A percentile compares a stretch with the other conserved stretches of the same genome.
phyloP scores from a whole-genome alignment of 2,888 invertebrate genomes.

The Petrolisthes manimaculis region DNA sequence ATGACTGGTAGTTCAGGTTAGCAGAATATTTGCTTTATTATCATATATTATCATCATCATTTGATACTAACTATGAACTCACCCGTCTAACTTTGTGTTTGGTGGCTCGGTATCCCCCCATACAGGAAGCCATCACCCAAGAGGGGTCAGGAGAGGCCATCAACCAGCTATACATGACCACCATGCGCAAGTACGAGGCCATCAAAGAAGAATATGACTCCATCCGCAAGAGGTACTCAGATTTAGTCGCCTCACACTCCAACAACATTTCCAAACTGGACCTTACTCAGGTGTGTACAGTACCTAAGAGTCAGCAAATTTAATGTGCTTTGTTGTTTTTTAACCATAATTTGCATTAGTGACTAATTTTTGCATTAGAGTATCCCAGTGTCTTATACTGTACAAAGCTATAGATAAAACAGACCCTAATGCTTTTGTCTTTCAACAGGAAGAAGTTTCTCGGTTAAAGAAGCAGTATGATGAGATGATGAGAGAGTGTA shows the following conservation, averaged over 20 bases:
- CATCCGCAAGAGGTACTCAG: slow-evolving; percentile 82
- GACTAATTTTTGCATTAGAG: too few species aligned
- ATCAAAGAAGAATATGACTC: slow-evolving; percentile 85
- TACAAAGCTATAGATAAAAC: not conserved
- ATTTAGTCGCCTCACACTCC: slow-evolving; percentile 81
- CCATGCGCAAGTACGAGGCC: slow-evolving; percentile 81
- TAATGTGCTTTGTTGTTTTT: not conserved
- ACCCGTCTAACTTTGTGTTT: not conserved
- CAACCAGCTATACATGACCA: slow-evolving; percentile 73
- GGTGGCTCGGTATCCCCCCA: not conserved
- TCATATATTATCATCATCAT: too few species aligned
- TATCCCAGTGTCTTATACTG: not conserved
- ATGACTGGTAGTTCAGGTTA: too few species aligned
- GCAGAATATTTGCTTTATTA: too few species aligned
- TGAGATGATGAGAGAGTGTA: slow-evolving; percentile 81
- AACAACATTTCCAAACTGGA: slow-evolving; percentile 83
- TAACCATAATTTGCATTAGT: too few species aligned
- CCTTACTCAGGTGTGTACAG: slow-evolving; percentile 75
- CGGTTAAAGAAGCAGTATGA: slow-evolving; percentile 84
- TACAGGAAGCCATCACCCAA: slow-evolving; percentile 69
- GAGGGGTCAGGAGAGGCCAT: slow-evolving; percentile 69
- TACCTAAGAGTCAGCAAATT: not conserved
- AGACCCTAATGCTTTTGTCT: not conserved
- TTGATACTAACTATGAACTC: too few species aligned
- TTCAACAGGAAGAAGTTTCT: slow-evolving; percentile 77